Conservation (phyloP, 37 sponge, comb jelly and placozoan species). For the Mnemiopsis leidyi region DNA sequence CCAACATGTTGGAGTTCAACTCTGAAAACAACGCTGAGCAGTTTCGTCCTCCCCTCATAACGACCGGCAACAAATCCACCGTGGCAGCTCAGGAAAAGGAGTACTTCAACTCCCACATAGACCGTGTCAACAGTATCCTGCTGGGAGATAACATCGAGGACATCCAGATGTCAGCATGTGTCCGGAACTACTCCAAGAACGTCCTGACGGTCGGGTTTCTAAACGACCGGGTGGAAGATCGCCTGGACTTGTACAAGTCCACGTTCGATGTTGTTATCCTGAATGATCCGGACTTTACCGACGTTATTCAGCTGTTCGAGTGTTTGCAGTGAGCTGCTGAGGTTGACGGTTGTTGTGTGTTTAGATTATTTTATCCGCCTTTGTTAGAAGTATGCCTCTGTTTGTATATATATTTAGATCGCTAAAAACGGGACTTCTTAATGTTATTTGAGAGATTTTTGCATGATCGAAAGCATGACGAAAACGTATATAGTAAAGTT, state of each 20-base stretch:
- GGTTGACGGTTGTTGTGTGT: neutral
- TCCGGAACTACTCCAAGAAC: neutral
- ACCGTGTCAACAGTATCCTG: neutral
- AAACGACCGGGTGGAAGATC: neutral
- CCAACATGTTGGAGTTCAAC: slow-evolving; percentile 15
- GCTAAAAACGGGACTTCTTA: too few relatives aligned
- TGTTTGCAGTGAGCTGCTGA: neutral
- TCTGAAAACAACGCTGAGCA: neutral
- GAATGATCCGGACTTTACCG: neutral
- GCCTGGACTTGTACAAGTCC: neutral
- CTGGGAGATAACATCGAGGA: slow-evolving; percentile 16
- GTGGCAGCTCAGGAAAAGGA: neutral
- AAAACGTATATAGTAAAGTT: too few relatives aligned
- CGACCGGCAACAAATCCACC: neutral
- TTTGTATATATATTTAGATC: too few relatives aligned
- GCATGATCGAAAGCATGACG: too few relatives aligned
- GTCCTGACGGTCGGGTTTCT: neutral
- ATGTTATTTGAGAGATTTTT: too few relatives aligned
- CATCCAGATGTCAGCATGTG: slow-evolving; percentile 1
- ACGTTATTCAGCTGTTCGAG: neutral
- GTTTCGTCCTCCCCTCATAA: neutral
- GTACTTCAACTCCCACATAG: neutral
- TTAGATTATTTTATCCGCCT: neutral
- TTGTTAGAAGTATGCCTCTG: too few relatives aligned
- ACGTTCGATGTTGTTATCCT: neutral